phyloP scores from a whole-genome alignment of 2,797 vertebrate genomes.

The Labroides dimidiatus region DNA sequence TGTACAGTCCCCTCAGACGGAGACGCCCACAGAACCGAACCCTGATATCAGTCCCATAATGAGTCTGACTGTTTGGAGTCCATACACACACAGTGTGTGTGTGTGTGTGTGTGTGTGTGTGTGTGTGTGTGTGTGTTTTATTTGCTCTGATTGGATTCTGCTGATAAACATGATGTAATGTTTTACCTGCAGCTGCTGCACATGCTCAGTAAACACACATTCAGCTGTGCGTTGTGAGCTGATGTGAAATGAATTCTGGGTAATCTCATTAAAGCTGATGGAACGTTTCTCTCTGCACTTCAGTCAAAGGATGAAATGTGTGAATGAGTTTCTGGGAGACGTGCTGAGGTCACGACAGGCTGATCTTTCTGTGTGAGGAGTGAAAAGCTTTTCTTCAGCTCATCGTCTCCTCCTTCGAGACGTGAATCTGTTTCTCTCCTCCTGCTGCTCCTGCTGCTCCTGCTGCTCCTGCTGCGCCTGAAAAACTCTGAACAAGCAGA shows the following conservation, averaged over 20 bases:
- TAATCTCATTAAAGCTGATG: constrained; percentile 39
- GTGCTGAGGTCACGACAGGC: too few species aligned
- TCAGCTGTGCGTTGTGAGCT: constrained; percentile 4
- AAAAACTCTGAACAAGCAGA: constrained; percentile 20
- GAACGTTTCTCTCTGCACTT: neutral
- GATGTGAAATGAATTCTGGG: too few species aligned
- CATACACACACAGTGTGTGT: too few species aligned
- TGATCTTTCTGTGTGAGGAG: constrained; percentile 1
- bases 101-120: too few species aligned
- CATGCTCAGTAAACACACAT: constrained; percentile 12
- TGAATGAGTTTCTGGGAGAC: constrained; percentile 36
- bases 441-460: neutral
- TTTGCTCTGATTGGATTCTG: neutral
- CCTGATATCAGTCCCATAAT: too few species aligned
- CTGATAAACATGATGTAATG: constrained; percentile 9
- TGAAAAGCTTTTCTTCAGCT: constrained; percentile 8
- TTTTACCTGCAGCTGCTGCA: neutral
- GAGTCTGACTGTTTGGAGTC: too few species aligned
- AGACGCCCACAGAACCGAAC: too few species aligned
- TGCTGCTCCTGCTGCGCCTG: constrained; percentile 10
- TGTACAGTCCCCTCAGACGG: too few species aligned
- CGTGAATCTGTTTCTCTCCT: neutral
- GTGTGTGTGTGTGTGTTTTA: too few species aligned
- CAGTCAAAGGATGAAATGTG: constrained; percentile 23
- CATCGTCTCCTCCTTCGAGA: too few species aligned